Evolutionary conservation across 2,888 invertebrate genomes (phyloP), one percentile per base, ranked within the genome.

Genomic region (Erebia aethiops): DNA sequence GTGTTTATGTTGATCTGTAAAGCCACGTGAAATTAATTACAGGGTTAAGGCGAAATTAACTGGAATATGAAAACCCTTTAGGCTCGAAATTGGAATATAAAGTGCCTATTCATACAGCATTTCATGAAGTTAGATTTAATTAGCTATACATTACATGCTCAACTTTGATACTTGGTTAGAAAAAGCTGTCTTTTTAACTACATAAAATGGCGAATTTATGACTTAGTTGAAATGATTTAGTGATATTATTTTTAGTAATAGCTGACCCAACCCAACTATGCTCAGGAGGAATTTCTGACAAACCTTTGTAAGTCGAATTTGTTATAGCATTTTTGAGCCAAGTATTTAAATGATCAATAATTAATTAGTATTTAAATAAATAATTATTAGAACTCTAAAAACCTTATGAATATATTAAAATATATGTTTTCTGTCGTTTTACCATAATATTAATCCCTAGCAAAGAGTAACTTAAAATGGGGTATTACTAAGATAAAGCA

Each of bases 21-120:
- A 81, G 80, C 81, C 77, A 80, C 80, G 76, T 77, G 80, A 81
- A 81, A 83, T 83, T 83, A 82, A 83, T 83, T 82, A 81, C 78
- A 74, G 75, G 77, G 77, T 77, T 77, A 77, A 75, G 75, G 75
- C 76, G 74, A 79, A 81, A 79, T 82, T 80, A 79, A 80, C 78
- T 76, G 72, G 75, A 69, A 76, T 77, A 77, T 77, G 78, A 77
- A 78, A 70, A 71, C 54, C 64, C 71, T 69, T 66, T 49, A 71
- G 71, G 69, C 67, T 58, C 62, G 58, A 54, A 72, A 67, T 69
- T 69, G 60, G 52, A 65, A 71, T 67, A 65, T 66, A 58, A 46
- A 69, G 56, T 61, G 61, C 62, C 60, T 52, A 64, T 65, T 70
- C 63, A 71, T 58, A 70, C 66, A 35, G 57, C n/a, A 58, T 68